Conservation (phyloP, 2,113 vertebrate species). For the Saimiri boliviensis region DNA sequence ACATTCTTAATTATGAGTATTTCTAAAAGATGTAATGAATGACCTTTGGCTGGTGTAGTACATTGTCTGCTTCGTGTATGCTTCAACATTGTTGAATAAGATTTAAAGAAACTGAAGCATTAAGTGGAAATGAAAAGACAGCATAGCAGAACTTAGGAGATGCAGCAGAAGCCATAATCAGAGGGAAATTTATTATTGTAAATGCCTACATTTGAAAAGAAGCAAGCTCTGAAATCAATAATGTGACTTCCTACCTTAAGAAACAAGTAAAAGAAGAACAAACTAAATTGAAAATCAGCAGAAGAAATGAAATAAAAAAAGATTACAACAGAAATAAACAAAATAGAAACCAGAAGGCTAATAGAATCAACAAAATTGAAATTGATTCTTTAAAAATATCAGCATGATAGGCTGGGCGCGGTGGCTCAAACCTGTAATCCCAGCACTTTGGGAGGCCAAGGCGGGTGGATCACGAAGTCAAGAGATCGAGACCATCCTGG, state of each 20-base stretch:
- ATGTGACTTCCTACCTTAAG: not conserved
- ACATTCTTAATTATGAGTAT: not conserved
- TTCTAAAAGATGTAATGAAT: not conserved
- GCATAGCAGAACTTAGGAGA: not conserved
- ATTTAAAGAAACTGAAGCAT: constrained; percentile 19
- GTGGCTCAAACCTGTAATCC: not conserved
- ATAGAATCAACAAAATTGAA: not conserved
- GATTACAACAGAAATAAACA: not conserved
- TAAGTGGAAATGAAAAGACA: not conserved
- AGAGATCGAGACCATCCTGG: too few relatives aligned
- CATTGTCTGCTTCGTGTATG: not conserved
- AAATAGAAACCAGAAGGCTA: not conserved
- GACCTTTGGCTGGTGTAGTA: not conserved
- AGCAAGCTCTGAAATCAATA: not conserved
- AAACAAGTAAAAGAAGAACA: not conserved
- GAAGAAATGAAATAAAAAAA: not conserved
- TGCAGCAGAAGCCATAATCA: not conserved
- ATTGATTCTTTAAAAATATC: not conserved
- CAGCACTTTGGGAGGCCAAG: not conserved
- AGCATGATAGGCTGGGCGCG: too few relatives aligned
- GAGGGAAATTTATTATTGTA: not conserved
- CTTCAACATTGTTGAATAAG: not conserved
- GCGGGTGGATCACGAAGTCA: not conserved
- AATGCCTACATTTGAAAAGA: not conserved
- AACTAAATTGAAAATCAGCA: not conserved